A percentile compares a stretch with the other conserved stretches of the same genome.
Evolutionary conservation across 2,113 vertebrate species (phyloP).

Genomic region (Phyllostomus discolor): DNA sequence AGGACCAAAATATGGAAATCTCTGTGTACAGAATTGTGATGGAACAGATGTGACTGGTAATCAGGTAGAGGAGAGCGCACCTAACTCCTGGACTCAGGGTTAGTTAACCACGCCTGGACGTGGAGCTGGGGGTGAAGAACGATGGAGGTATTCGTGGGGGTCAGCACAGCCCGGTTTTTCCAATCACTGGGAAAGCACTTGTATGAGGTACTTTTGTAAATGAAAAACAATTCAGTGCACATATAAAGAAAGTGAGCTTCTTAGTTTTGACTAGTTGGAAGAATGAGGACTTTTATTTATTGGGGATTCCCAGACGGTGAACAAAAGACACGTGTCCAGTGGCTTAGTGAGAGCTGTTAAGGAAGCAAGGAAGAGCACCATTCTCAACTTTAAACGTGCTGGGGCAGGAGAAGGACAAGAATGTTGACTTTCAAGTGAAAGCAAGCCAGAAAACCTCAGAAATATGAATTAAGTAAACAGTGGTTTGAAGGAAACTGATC

Average conservation of each 20-base stretch:
- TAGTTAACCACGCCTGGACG: neutral
- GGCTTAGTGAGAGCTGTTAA: neutral
- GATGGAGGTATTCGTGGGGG: neutral
- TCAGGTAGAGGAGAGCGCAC: neutral
- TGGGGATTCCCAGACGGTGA: neutral
- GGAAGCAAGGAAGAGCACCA: neutral
- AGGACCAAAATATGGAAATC: neutral
- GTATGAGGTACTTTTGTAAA: neutral
- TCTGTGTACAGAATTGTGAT: neutral
- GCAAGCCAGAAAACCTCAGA: slow-evolving; percentile 46
- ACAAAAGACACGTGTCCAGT: neutral
- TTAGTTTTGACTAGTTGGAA: neutral
- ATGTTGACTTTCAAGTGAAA: slow-evolving; percentile 50
- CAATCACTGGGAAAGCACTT: neutral
- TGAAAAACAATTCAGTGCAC: neutral
- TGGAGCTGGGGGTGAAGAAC: neutral
- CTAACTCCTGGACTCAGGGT: neutral
- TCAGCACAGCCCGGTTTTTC: neutral
- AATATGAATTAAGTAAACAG: slow-evolving; percentile 52
- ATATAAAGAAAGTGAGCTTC: neutral
- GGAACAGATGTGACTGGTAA: neutral
- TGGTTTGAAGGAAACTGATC: slow-evolving; percentile 9
- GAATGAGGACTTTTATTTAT: neutral
- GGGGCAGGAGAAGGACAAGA: slow-evolving; percentile 5
- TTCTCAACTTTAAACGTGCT: neutral